Conservation (phyloP, 2,888 invertebrate genomes). For the Eulithis testata region DNA sequence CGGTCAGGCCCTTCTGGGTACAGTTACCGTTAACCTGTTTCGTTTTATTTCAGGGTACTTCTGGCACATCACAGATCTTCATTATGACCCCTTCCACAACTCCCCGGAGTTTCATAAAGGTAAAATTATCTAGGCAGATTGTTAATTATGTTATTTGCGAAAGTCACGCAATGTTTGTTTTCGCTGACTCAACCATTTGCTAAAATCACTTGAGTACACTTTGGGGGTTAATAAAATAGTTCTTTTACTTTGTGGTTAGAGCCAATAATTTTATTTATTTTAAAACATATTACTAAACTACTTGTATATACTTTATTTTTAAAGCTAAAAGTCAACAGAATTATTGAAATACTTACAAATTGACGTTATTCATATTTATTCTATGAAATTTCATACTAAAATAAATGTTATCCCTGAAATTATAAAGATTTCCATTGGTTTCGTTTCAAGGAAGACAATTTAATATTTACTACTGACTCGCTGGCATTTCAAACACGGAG, state of each 20-base stretch:
- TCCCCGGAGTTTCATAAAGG: slow-evolving; percentile 81
- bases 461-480: slow-evolving; percentile 1
- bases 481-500: slow-evolving; percentile 1
- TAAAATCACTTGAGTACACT: neutral
- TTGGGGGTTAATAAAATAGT: neutral
- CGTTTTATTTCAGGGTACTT: slow-evolving; percentile 91
- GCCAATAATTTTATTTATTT: too few species aligned
- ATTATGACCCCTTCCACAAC: slow-evolving; percentile 91
- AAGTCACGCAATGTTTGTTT: slow-evolving; percentile 11
- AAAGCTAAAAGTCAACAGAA: too few species aligned
- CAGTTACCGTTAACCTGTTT: slow-evolving; percentile 32
- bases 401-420: slow-evolving; percentile 3
- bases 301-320: too few species aligned
- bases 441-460: neutral
- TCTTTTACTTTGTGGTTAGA: too few species aligned
- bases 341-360: too few species aligned
- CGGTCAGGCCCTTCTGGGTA: neutral
- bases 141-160: slow-evolving; percentile 54
- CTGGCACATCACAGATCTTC: slow-evolving; percentile 98
- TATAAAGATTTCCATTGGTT: neutral
- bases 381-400: neutral
- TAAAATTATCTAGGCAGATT: slow-evolving; percentile 53
- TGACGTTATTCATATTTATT: neutral
- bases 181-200: neutral
- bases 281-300: neutral